Base-by-base conservation (phyloP, 2,888 invertebrate species). In the Lasioglossum calceatum region DNA sequence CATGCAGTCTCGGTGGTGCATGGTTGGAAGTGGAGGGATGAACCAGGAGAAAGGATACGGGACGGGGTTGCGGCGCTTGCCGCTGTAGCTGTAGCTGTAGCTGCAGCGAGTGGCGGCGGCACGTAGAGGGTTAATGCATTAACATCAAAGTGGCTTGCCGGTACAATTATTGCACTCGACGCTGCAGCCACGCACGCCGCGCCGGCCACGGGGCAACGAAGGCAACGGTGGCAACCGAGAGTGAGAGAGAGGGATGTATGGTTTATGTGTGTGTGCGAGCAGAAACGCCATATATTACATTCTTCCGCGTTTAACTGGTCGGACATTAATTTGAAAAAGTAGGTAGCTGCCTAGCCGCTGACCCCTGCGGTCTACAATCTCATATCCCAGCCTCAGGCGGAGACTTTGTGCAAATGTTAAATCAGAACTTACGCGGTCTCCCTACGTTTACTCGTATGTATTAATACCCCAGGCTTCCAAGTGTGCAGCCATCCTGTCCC, bases 91-190 rank as follows among this genome's bases (percentile, higher is more conserved):
- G 36, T 36, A n/a, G 36, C 36, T 54, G 82, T 79, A 73, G 77
- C 81, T 85, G 88, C 50, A 81, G 81, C 86, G 88, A 82, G 83
- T 73, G 86, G 87, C 64, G 67, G 82, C 82, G 85, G 90, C 87
- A 88, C 89, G 87, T 84, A 85, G 89, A 91, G 91, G 93, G 93
- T 93, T 94, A 94, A 94, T 94, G 93, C 94, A 94, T 94, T 93
- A 93, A 94, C 93, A 94, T 94, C 94, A 94, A 94, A 94, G 94
- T 93, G 91, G 92, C 92, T 92, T 88, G 90, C 89, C 79, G 91
- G 91, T 92, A 92, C 93, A 94, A 94, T 94, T 93, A 94, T 94
- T 94, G 93, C 93, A 92, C 92, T 93, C 93, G 90, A 92, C 92
- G 91, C 89, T 88, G 89, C 85, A 54, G 86, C 87, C 81, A 79